phyloP scores from a whole-genome alignment of 2,113 vertebrate genomes.

The Tragulus kanchil region DNA sequence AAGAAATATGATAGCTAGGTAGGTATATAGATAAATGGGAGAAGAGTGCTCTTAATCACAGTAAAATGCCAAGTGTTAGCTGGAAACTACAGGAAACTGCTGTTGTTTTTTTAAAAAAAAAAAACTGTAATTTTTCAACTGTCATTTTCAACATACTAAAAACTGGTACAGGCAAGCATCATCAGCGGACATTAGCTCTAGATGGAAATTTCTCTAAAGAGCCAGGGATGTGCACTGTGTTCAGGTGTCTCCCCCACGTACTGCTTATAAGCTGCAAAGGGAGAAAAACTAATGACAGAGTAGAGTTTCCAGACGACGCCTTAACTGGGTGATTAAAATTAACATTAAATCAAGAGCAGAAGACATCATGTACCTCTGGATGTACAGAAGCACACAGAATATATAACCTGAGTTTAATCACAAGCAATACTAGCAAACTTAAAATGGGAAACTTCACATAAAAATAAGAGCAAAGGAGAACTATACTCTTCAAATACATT shows the following conservation, averaged over 20 bases:
- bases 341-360: background rate
- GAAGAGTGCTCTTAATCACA: background rate
- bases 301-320: background rate
- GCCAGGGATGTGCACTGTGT: background rate
- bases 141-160: constrained; percentile 38
- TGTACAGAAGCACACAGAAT: background rate
- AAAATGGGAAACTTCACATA: constrained; percentile 47
- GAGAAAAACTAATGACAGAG: background rate
- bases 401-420: constrained; percentile 43
- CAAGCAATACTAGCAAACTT: constrained; percentile 24
- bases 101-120: background rate
- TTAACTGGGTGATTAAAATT: constrained; percentile 42
- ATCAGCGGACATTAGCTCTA: constrained; percentile 33
- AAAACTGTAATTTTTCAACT: background rate
- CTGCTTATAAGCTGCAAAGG: background rate
- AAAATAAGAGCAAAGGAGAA: background rate
- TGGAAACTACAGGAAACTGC: background rate
- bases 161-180: constrained; percentile 26
- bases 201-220: background rate
- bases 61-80: background rate
- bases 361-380: background rate
- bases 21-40: background rate
- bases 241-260: background rate
- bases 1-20: background rate
- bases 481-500: constrained; percentile 48